A percentile compares a stretch with the other conserved stretches of the same genome.
Evolutionary conservation across 2,113 vertebrate species (phyloP).

Genomic region (Puma concolor): DNA sequence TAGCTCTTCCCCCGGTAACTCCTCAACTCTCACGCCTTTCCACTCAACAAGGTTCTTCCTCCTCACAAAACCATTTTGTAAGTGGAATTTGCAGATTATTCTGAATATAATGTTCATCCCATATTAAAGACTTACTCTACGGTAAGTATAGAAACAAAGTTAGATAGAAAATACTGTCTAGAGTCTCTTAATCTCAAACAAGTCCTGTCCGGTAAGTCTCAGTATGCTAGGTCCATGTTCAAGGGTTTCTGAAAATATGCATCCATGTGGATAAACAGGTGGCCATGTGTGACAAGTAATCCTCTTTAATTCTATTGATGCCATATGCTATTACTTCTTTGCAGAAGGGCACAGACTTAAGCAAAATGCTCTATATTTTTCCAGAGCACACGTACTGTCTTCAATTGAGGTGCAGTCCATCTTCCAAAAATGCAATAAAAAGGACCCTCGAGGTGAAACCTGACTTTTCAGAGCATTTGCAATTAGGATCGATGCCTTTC

Average conservation of each 20-base stretch:
- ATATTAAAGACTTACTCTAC: background rate
- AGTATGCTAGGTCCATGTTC: background rate
- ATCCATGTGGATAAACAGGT: background rate
- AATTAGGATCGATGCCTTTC: background rate
- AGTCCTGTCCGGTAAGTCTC: background rate
- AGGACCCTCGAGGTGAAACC: accelerated
- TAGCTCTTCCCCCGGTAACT: background rate
- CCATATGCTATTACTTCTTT: background rate
- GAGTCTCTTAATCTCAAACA: background rate
- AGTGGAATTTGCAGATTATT: background rate
- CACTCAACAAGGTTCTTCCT: background rate
- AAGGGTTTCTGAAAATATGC: background rate
- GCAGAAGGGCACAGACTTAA: background rate
- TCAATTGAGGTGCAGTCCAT: background rate
- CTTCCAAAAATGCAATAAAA: slow-evolving; percentile 3
- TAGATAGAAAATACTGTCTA: background rate
- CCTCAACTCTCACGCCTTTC: background rate
- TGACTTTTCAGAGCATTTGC: background rate
- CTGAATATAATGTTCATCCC: background rate
- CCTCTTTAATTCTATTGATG: background rate
- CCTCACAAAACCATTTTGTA: background rate
- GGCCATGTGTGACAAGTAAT: background rate
- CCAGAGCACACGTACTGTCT: background rate
- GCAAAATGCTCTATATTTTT: background rate
- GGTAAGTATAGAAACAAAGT: background rate